Conservation (phyloP, 2,888 invertebrate genomes). For the Drosophila rubida region DNA sequence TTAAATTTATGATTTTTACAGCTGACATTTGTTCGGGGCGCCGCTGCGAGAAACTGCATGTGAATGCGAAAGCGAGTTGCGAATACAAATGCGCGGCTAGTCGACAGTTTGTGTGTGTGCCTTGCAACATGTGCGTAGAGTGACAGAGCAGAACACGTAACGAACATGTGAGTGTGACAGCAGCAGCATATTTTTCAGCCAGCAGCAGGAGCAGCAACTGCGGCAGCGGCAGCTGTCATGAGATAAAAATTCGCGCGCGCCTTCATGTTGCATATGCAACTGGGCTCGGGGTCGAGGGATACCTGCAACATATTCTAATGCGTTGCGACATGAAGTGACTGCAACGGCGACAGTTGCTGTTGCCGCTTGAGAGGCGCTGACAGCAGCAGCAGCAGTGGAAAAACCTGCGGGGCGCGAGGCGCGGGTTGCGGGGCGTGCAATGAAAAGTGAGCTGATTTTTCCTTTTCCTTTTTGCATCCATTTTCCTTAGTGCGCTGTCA, state of each 20-base stretch:
- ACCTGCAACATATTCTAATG: slow-evolving; percentile 80
- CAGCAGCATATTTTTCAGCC: slow-evolving; percentile 73
- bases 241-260: slow-evolving; percentile 83
- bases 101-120: background rate
- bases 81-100: slow-evolving; percentile 27
- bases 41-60: slow-evolving; percentile 49
- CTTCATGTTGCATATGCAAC: slow-evolving; percentile 78
- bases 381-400: slow-evolving; percentile 51
- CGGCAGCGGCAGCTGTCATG: slow-evolving; percentile 81
- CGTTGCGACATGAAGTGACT: slow-evolving; percentile 80
- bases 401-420: background rate
- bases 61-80: slow-evolving; percentile 8
- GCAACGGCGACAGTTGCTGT: slow-evolving; percentile 81
- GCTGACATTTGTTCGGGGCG: slow-evolving; percentile 80
- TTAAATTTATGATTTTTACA: slow-evolving; percentile 81
- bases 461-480: slow-evolving; percentile 8
- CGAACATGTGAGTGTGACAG: slow-evolving; percentile 61
- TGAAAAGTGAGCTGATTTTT: slow-evolving; percentile 71
- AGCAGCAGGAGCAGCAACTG: slow-evolving; percentile 60
- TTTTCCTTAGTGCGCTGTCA: slow-evolving; percentile 34
- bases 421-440: slow-evolving; percentile 13
- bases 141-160: slow-evolving; percentile 69
- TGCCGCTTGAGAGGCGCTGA: slow-evolving; percentile 81
- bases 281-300: background rate
- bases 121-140: slow-evolving; percentile 62